These are phyloP conservation scores for Tetramorium alpestre DNA, from an alignment of 1,140 invertebrate genomes.

Conservation along the genomic window DNA sequence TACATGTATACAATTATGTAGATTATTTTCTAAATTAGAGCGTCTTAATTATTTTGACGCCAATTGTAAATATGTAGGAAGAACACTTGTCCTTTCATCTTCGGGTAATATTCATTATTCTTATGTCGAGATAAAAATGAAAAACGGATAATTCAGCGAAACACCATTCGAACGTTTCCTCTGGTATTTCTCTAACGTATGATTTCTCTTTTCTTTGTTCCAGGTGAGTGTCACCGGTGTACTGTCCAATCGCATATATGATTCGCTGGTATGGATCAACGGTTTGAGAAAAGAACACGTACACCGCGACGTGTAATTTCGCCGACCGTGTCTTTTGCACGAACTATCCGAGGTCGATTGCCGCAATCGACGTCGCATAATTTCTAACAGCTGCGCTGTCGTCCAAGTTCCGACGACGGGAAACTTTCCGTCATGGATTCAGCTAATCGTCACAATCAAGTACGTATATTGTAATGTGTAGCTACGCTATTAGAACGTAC, in stretches of 20 bases:
- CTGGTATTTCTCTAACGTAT: conserved; percentile 24
- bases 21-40: not conserved
- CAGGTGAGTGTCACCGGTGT: conserved; percentile 43
- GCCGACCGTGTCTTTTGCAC: conserved; percentile 30
- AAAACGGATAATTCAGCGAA: conserved; percentile 8
- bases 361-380: conserved; percentile 35
- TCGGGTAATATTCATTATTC: not conserved
- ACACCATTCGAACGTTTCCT: not conserved
- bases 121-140: not conserved
- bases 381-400: conserved; percentile 33
- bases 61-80: not conserved
- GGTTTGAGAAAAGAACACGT: conserved; percentile 49
- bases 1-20: too few relatives aligned
- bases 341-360: conserved; percentile 35
- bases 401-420: conserved; percentile 38
- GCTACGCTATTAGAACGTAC: not conserved
- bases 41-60: not conserved
- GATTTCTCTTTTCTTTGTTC: conserved; percentile 56
- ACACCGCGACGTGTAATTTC: conserved; percentile 48
- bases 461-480: not conserved
- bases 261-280: conserved; percentile 31
- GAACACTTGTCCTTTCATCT: not conserved
- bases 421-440: conserved; percentile 39
- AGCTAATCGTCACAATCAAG: conserved; percentile 33
- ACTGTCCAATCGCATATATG: conserved; percentile 18